Evolutionary conservation across 2,113 vertebrate genomes (phyloP).

Genomic region (Bubo blakistoni): DNA sequence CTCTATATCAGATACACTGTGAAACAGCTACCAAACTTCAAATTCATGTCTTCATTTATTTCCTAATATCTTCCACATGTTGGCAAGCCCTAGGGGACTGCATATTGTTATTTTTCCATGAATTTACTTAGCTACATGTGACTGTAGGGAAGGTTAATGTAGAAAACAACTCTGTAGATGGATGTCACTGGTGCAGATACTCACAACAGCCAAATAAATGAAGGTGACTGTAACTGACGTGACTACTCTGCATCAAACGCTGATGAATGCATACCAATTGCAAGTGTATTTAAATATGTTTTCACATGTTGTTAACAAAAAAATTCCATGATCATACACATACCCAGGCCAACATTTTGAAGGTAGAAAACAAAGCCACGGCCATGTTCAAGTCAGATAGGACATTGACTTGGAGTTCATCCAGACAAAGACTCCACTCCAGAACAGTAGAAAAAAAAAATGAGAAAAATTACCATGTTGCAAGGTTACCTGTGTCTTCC

Average conservation of each 20-base stretch:
- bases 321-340: fast-evolving
- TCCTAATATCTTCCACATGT: neutral
- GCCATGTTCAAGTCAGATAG: fast-evolving
- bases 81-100: neutral
- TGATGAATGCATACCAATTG: neutral
- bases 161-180: neutral
- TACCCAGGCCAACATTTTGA: neutral
- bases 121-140: neutral
- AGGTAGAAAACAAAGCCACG: neutral
- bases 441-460: neutral
- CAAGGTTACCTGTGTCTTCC: neutral
- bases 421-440: neutral
- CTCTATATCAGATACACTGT: neutral
- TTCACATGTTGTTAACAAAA: neutral
- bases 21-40: neutral
- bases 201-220: neutral
- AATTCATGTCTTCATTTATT: neutral
- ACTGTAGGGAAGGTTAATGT: neutral
- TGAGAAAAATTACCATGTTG: neutral
- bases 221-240: neutral
- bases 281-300: neutral
- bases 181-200: neutral
- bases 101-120: neutral
- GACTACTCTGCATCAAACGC: neutral
- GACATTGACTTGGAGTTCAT: neutral